Conservation (phyloP, 2,888 invertebrate species). For the Scaptomyza reducta region DNA sequence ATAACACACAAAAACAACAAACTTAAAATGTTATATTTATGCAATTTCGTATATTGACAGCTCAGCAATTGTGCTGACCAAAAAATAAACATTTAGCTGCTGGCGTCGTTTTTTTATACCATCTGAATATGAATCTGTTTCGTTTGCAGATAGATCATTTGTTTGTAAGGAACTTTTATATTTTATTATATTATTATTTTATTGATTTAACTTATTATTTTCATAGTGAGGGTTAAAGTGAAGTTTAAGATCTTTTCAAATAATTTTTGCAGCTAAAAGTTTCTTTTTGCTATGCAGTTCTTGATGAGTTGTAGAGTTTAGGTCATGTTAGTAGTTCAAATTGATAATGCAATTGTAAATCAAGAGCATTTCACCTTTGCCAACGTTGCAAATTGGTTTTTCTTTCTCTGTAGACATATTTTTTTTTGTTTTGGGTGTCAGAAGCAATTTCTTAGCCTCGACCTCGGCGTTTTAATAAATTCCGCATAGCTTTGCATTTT, state of each 20-base stretch:
- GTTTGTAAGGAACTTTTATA: not conserved
- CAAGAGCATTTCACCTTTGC: slow-evolving; percentile 25
- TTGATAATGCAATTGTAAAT: not conserved
- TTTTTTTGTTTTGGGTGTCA: slow-evolving; percentile 43
- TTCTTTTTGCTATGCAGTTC: too few species aligned
- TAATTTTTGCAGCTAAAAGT: too few species aligned
- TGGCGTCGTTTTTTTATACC: slow-evolving; percentile 35
- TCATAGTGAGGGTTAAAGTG: too few species aligned
- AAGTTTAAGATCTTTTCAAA: too few species aligned
- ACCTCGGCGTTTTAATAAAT: slow-evolving; percentile 71
- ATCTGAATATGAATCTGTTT: slow-evolving; percentile 14
- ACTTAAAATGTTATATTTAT: slow-evolving; percentile 49
- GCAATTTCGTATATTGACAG: slow-evolving; percentile 66
- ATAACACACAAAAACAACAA: slow-evolving; percentile 15
- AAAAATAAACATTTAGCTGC: slow-evolving; percentile 58
- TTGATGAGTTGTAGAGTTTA: too few species aligned
- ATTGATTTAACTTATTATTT: too few species aligned
- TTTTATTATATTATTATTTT: too few species aligned
- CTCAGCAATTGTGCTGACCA: slow-evolving; percentile 50
- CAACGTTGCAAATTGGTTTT: not conserved
- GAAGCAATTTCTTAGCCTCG: slow-evolving; percentile 70
- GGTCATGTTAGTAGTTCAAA: not conserved
- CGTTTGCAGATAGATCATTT: not conserved
- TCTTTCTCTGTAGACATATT: not conserved
- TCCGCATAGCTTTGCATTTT: slow-evolving; percentile 75